Percentiles rank a stretch among this genome's conserved stretches.
These are phyloP conservation scores for Epiblema foenella DNA, from an alignment of 2,888 invertebrate species.

Conservation along the genomic window DNA sequence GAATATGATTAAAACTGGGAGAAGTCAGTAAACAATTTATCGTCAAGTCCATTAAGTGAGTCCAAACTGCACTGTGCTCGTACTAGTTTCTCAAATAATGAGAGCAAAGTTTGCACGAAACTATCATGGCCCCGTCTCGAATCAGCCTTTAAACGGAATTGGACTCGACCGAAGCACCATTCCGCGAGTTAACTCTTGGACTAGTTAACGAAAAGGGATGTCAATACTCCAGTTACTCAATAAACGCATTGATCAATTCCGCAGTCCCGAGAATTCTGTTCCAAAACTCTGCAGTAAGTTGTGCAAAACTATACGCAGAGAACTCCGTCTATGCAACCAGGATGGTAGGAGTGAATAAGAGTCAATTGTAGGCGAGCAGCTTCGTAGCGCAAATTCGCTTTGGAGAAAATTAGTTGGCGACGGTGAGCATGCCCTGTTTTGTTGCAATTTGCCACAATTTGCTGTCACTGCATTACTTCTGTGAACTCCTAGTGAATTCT, in stretches of 20 bases:
- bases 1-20: not conserved
- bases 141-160: constrained; percentile 16
- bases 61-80: not conserved
- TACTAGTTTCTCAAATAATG: not conserved
- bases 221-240: constrained; percentile 33
- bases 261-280: constrained; percentile 19
- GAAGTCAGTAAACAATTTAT: not conserved
- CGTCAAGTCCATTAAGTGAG: not conserved
- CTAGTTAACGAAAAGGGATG: constrained; percentile 37
- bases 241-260: constrained; percentile 33
- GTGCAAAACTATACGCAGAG: constrained; percentile 30
- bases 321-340: constrained; percentile 46
- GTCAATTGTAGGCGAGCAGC: constrained; percentile 56
- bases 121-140: constrained; percentile 10
- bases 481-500: constrained; percentile 43
- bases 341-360: constrained; percentile 55
- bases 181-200: constrained; percentile 14
- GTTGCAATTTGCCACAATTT: constrained; percentile 71
- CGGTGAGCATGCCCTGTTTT: constrained; percentile 63
- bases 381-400: constrained; percentile 64
- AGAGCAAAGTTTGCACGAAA: constrained; percentile 14
- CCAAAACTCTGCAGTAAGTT: constrained; percentile 38
- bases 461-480: constrained; percentile 55
- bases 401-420: constrained; percentile 63
- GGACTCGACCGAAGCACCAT: constrained; percentile 18